Evolutionary conservation across 2,797 vertebrate species (phyloP).

Genomic region (Rhinatrema bivittatum): DNA sequence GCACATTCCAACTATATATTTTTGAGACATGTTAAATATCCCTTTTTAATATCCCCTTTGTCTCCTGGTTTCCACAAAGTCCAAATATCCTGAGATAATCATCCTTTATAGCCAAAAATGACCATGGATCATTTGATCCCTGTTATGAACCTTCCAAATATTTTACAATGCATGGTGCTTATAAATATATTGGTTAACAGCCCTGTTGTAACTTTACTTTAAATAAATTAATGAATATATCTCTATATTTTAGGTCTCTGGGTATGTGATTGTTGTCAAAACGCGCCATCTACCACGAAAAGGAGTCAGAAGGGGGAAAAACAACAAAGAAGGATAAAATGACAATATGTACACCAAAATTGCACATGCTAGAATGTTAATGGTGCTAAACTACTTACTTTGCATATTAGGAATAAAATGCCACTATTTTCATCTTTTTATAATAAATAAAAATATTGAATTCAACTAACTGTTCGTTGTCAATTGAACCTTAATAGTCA

Average conservation of each 20-base stretch:
- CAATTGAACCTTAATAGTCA: not conserved
- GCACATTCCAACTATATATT: too few species aligned
- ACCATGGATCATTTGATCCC: too few species aligned
- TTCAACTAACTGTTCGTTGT: not conserved
- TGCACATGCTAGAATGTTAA: conserved; percentile 38
- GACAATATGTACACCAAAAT: conserved; percentile 23
- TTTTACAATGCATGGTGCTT: too few species aligned
- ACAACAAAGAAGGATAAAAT: conserved; percentile 74
- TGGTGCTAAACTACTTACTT: conserved; percentile 55
- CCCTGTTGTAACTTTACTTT: too few species aligned
- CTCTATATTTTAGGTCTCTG: conserved; percentile 79
- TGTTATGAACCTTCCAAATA: too few species aligned
- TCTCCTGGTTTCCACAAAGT: too few species aligned
- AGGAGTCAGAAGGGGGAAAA: conserved; percentile 78
- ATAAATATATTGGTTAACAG: too few species aligned
- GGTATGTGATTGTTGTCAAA: conserved; percentile 92
- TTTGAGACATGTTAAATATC: too few species aligned
- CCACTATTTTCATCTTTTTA: conserved; percentile 8
- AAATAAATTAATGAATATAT: too few species aligned
- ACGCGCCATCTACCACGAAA: conserved; percentile 77
- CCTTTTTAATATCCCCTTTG: too few species aligned
- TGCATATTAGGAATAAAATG: conserved; percentile 17
- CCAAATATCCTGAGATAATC: too few species aligned
- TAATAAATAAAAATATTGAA: conserved; percentile 3
- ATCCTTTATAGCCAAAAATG: too few species aligned